Evolutionary conservation across 2,797 vertebrate species (phyloP).

Genomic region (Decapterus maruadsi): DNA sequence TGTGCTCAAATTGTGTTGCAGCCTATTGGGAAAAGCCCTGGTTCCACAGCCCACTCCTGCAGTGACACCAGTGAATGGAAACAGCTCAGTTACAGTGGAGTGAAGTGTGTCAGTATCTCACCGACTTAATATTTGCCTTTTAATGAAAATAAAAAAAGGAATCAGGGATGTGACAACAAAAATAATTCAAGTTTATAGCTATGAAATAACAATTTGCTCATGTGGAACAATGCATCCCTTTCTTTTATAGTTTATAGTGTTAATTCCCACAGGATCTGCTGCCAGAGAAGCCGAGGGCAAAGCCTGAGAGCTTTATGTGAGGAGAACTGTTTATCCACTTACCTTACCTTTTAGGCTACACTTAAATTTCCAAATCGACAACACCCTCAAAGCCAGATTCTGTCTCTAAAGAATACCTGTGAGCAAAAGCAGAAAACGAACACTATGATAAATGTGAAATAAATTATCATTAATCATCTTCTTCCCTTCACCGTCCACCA

Average conservation of each 20-base stretch:
- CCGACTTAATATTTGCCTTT: conserved; percentile 35
- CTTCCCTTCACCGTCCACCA: conserved; percentile 55
- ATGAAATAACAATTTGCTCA: conserved; percentile 30
- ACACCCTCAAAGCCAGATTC: conserved; percentile 26
- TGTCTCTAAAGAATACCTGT: conserved; percentile 40
- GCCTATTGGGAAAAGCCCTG: background rate
- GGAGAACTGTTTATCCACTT: conserved; percentile 22
- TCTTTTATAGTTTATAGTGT: conserved; percentile 8
- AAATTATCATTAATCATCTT: conserved; percentile 71
- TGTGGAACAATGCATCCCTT: conserved; percentile 4
- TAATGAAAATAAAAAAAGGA: conserved; percentile 45
- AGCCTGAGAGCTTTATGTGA: conserved; percentile 17
- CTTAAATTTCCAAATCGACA: conserved; percentile 19
- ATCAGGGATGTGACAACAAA: conserved; percentile 29
- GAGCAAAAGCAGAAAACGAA: conserved; percentile 43
- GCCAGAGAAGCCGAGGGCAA: conserved; percentile 10
- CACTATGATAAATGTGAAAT: conserved; percentile 54
- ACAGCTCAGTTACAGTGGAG: conserved; percentile 30
- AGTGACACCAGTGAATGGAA: conserved; percentile 25
- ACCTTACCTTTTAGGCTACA: conserved; percentile 22
- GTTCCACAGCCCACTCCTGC: background rate
- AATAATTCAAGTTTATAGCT: conserved; percentile 27
- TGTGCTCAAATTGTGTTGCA: background rate
- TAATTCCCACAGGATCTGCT: conserved; percentile 11
- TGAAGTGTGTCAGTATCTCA: conserved; percentile 43